Evolutionary conservation across 2,113 vertebrate genomes (phyloP), one percentile per base, ranked within the genome.

Genomic region (Symphodus melops): DNA sequence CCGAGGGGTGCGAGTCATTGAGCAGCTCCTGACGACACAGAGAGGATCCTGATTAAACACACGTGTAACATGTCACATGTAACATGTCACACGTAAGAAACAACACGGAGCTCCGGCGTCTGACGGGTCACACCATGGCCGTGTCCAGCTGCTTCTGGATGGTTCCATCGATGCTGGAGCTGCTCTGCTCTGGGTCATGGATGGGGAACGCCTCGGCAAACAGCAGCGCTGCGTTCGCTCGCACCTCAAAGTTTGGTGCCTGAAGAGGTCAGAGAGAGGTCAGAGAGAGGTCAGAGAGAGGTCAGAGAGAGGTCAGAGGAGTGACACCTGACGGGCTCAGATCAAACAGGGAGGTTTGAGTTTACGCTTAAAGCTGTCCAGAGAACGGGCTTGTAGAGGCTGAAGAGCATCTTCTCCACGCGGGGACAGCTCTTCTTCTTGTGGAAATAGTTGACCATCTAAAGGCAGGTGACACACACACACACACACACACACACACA

Each of bases 141-240:
- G 90, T 92, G 78, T 99, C 97, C 86, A 99, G 96, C 75, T 99
- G 98, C 59, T 91, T 97, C 88, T 99, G 98, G 76, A 99, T 94
- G 75, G 92, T 93, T 44, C 63, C 89, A 10, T 98, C 95, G 77
- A 94, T 93, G 4, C 93, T 91, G n/a, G 94, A 64, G 9, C 83
- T 69, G 46, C 36, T 92, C 79, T 96, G 90, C 64, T 70, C 82
- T 2, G 97, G 96, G 76, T 99, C 94, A 3, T 96, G 93, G 59
- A 99, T 0, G 12, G 98, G 97, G 87, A 99, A 99, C 1, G 96
- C 97, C 79, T 99, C 97, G 0, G 96, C 89, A 85, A 99, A 98
- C 60, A 99, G 74, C 79, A 98, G 83, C 0, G 97, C 95, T 65
- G 98, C 96, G 39, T 98, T 99, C 48, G 96, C 95, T 8, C 98